phyloP scores from a whole-genome alignment of 1,140 invertebrate species.

The Sesamia nonagrioides region DNA sequence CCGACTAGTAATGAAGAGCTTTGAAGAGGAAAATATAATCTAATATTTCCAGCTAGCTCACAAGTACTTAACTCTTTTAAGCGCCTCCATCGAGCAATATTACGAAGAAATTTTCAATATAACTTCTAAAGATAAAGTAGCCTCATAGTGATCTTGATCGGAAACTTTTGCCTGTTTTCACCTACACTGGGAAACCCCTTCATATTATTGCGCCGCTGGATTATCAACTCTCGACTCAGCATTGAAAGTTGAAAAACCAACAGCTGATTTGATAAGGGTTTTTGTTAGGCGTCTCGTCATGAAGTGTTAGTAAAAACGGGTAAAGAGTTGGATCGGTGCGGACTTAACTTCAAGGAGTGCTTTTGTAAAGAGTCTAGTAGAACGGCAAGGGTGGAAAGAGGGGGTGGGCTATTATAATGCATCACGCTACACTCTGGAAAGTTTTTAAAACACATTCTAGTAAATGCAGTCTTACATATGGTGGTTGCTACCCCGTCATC shows the following conservation, averaged over 20 bases:
- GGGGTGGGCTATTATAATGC: background rate
- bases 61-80: no score
- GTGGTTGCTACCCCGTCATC: no score
- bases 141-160: conserved; percentile 11
- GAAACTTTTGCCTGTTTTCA: background rate
- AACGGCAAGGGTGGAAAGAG: background rate
- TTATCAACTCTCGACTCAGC: no score
- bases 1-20: background rate
- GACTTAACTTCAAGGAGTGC: background rate
- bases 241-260: no score
- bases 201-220: no score
- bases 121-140: conserved; percentile 13
- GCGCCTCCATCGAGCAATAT: background rate
- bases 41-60: no score
- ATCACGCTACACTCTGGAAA: background rate
- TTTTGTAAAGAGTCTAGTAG: background rate
- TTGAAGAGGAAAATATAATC: background rate
- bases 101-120: conserved; percentile 30
- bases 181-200: no score
- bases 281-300: no score
- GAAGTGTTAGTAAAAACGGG: no score
- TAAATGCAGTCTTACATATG: background rate
- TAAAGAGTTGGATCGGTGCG: background rate
- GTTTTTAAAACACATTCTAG: background rate
- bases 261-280: no score